Evolutionary conservation across 2,797 vertebrate genomes (phyloP), one percentile per base, ranked within the genome.

Genomic region (Carcharodon carcharias): DNA sequence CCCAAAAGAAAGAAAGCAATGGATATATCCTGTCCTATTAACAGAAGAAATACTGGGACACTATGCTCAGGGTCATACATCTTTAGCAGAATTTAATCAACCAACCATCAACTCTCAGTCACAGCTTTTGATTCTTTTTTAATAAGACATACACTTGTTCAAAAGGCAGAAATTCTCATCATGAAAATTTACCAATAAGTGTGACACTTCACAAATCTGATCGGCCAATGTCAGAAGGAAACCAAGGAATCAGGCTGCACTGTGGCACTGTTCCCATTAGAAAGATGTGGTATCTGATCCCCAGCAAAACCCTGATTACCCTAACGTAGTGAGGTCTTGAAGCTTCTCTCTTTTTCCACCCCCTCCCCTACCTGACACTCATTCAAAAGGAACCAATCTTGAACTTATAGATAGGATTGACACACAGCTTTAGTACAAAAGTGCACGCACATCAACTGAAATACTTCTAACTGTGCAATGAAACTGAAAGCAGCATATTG

Each of bases 91-190:
- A 93, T 40, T 93, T 50, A 92, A 35, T n/a, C 58, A 45, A 45
- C n/a, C 91, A 93, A 45, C n/a, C 91, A 93, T 67, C 91, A 93
- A n/a, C n/a, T 65, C n/a, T 82, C 82, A 67, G 61, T 93, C 63
- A 45, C 63, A 67, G 21, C 61, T 93, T 45, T 12, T 40, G 91
- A 45, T 54, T 65, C n/a, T 16, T 40, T 93, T 89, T 65, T 40
- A 65, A 65, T 40, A 65, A 93, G 61, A 93, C n/a, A 93, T 93
- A 65, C 91, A 77, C 71, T 93, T 65, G 40, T 93, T 40, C n/a
- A 40, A 93, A 93, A 93, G 61, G 61, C 91, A 93, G 61, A 93
- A 63, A 92, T 65, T 63, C 58, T 93, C 35, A 63, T 63, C 35
- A 93, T 61, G n/a, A 63, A 56, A 88, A n/a, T 63, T n/a, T 63